These are phyloP conservation scores for Sturmia bella DNA, from an alignment of 2,888 invertebrate species.

Conservation along the genomic window DNA sequence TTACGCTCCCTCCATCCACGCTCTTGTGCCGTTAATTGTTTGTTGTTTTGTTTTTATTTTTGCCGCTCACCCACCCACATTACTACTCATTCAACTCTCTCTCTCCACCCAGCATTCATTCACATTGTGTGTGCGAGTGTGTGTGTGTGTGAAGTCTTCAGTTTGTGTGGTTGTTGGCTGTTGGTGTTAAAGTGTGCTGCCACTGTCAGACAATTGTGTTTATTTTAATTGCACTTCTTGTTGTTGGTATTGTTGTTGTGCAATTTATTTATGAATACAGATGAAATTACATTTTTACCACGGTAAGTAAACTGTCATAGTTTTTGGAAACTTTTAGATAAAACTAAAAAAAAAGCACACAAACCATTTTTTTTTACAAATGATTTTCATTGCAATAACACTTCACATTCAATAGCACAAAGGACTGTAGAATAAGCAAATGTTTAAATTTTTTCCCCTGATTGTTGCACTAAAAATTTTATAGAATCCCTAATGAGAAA, in stretches of 20 bases:
- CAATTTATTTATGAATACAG: constrained; percentile 75
- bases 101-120: neutral
- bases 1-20: neutral
- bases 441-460: too few relatives aligned
- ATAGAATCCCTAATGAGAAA: too few relatives aligned
- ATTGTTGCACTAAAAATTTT: too few relatives aligned
- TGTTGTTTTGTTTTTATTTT: neutral
- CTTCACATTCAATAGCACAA: too few relatives aligned
- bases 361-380: neutral
- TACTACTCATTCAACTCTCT: neutral
- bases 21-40: constrained; percentile 18
- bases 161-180: constrained; percentile 12
- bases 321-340: constrained; percentile 15
- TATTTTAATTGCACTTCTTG: constrained; percentile 65
- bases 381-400: too few relatives aligned
- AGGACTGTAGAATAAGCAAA: too few relatives aligned
- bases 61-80: neutral
- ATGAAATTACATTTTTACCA: constrained; percentile 78
- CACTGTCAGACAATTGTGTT: constrained; percentile 23
- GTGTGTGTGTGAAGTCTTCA: neutral
- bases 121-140: constrained; percentile 4
- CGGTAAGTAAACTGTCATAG: constrained; percentile 73
- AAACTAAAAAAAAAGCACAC: neutral
- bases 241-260: constrained; percentile 49
- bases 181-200: constrained; percentile 27